Evolutionary conservation across 2,888 invertebrate genomes (phyloP).

Genomic region (Ceraclea dissimilis): DNA sequence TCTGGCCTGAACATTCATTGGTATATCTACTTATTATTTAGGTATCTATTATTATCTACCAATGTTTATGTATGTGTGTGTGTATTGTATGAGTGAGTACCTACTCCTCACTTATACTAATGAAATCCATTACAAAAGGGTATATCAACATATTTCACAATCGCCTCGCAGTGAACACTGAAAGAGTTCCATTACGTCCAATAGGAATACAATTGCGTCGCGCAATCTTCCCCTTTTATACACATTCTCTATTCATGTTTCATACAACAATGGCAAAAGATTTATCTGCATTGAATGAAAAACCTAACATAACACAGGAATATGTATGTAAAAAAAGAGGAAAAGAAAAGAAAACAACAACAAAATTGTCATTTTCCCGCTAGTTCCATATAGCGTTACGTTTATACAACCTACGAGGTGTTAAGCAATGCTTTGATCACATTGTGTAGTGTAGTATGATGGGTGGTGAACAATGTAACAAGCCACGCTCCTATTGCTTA

Average conservation of each 20-base stretch:
- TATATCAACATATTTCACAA: conserved; percentile 26
- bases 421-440: conserved; percentile 2
- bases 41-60: too few relatives aligned
- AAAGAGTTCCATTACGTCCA: conserved; percentile 26
- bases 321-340: background rate
- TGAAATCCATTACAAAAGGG: conserved; percentile 26
- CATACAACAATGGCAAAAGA: conserved; percentile 26
- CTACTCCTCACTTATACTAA: conserved; percentile 13
- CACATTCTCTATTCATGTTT: conserved; percentile 26
- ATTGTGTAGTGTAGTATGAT: conserved; percentile 13
- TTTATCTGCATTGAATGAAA: conserved; percentile 27
- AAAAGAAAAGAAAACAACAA: conserved; percentile 8
- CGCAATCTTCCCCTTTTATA: conserved; percentile 27
- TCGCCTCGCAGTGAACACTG: conserved; percentile 25
- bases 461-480: conserved; percentile 6
- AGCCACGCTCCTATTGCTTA: conserved; percentile 3
- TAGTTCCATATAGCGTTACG: background rate
- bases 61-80: too few relatives aligned
- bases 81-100: background rate
- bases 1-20: too few relatives aligned
- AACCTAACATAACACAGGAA: conserved; percentile 21
- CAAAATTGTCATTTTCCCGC: conserved; percentile 23
- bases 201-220: conserved; percentile 26
- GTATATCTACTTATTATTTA: too few relatives aligned
- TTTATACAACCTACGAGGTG: too few relatives aligned